phyloP scores from a whole-genome alignment of 2,797 vertebrate species.

The Apogon talboti region DNA sequence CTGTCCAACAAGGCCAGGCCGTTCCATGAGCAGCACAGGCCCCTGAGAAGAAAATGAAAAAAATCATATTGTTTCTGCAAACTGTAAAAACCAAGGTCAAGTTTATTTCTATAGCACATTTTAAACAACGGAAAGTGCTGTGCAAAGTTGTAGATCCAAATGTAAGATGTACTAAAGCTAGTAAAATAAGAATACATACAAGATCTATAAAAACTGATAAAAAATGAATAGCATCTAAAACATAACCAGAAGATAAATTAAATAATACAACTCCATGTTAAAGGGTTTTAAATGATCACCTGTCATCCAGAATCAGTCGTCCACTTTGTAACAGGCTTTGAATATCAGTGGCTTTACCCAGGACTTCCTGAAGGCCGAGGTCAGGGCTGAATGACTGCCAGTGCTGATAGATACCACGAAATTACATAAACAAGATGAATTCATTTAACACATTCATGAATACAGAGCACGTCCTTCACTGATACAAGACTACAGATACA shows the following conservation, averaged over 20 bases:
- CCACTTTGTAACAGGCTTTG: constrained; percentile 73
- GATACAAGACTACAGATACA: neutral
- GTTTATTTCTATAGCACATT: too few species aligned
- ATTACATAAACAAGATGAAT: neutral
- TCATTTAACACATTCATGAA: neutral
- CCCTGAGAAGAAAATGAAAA: constrained; percentile 71
- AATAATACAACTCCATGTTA: neutral
- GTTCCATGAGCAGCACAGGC: constrained; percentile 90
- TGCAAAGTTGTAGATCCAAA: too few species aligned
- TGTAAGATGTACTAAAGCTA: too few species aligned
- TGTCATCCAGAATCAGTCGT: constrained; percentile 86
- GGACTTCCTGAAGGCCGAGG: constrained; percentile 76
- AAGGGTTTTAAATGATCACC: constrained; percentile 71
- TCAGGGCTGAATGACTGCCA: constrained; percentile 86
- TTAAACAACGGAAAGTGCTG: too few species aligned
- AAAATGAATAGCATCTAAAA: too few species aligned
- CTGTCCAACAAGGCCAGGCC: constrained; percentile 91
- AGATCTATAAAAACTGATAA: too few species aligned
- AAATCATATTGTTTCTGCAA: neutral
- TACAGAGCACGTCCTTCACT: neutral
- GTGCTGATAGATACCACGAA: constrained; percentile 74
- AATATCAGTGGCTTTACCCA: constrained; percentile 78
- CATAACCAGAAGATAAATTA: too few species aligned
- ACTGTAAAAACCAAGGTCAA: neutral
- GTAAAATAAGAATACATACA: too few species aligned